Evolutionary conservation across 2,113 vertebrate species (phyloP), one percentile per base, ranked within the genome.

Genomic region (Hoplias malabaricus): DNA sequence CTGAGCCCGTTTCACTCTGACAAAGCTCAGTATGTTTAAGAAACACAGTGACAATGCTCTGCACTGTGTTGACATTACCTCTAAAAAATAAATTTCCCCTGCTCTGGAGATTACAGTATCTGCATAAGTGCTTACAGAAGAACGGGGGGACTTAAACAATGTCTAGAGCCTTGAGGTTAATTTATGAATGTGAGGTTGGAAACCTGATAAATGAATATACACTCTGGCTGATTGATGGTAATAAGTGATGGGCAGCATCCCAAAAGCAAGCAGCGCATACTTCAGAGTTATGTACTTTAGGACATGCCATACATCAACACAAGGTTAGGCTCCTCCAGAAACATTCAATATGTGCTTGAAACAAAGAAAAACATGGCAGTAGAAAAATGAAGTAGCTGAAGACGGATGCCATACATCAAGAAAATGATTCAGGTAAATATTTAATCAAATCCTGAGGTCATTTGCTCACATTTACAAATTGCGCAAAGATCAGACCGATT

Each of bases 41-140:
- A 75, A 78, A 83, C 56, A 68, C 29, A 40, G 43, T 70, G 74
- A 84, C 69, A 57, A 46, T 82, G 66, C 65, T 19, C 19, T 61
- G 38, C 43, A 63, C 61, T 78, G 74, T 86, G 87, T 80, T 87
- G 81, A 87, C 82, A 85, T 86, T 87, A 54, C 33, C 1, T 61
- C 72, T 81, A 74, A 65, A 80, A 87, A 85, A 87, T 82, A 86
- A 53, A 82, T 76, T 79, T 80, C 34, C 77, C 63, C 46, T n/a
- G 33, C 50, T 67, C 25, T 68, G 75, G 10, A 66, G 48, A 57
- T 46, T 0, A 3, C 57, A 43, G n/a, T 40, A 33, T 69, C 53
- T 68, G 29, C 4, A 77, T 57, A 25, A 43, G 56, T 62, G 27
- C 46, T 80, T 25, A 29, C 31, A 75, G 75, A 75, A 79, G 33